Evolutionary conservation across 2,888 invertebrate genomes (phyloP).

Genomic region (Luffia ferchaultella): DNA sequence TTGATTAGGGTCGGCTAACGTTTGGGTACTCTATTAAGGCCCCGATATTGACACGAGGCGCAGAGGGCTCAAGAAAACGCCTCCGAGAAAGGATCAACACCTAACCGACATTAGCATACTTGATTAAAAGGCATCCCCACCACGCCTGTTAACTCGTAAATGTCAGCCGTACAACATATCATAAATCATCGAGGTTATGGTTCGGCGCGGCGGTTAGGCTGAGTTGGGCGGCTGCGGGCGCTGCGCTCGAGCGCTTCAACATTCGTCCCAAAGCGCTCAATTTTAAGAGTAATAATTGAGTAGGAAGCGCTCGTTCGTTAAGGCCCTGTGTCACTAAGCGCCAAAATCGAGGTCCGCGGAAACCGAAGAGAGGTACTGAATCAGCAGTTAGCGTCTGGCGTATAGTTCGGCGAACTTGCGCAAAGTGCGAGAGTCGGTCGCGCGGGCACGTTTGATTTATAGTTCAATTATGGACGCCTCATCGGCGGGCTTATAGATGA

Average conservation of each 20-base stretch:
- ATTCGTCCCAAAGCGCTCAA: background rate
- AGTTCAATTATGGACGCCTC: constrained; percentile 47
- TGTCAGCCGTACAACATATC: constrained; percentile 56
- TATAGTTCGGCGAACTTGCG: constrained; percentile 40
- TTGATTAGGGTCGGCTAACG: constrained; percentile 16
- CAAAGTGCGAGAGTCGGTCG: constrained; percentile 21
- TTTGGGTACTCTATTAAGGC: constrained; percentile 51
- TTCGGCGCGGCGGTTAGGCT: no score
- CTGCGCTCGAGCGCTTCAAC: background rate
- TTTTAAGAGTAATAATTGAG: background rate
- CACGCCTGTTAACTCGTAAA: constrained; percentile 58
- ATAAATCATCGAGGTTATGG: constrained; percentile 64
- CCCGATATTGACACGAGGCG: constrained; percentile 50
- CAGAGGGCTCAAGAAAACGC: constrained; percentile 29
- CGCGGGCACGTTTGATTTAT: constrained; percentile 46
- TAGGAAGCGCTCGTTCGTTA: background rate
- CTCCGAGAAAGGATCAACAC: constrained; percentile 42
- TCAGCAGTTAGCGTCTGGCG: constrained; percentile 41
- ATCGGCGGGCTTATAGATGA: constrained; percentile 33
- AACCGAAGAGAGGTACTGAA: constrained; percentile 43
- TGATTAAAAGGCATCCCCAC: constrained; percentile 60
- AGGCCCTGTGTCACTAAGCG: background rate
- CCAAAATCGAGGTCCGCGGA: constrained; percentile 22
- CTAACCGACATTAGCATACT: constrained; percentile 56
- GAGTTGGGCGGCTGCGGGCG: background rate